Conservation (phyloP, 2,113 vertebrate genomes). For the rat (Rattus norvegicus) region GRCr8 NC_086019.1:35006001-35006500, state of each 20-base stretch:
- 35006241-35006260: not conserved
- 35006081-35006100: accelerated
- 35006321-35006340: not conserved
- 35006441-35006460: no score
- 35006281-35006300: not conserved
- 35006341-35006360: not conserved
- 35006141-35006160: not conserved
- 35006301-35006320: no score
- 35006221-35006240: not conserved
- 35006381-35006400: not conserved
- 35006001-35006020: not conserved
- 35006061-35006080: not conserved
- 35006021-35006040: no score
- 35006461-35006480: not conserved
- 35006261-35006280: not conserved
- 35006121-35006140: not conserved
- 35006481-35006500: not conserved
- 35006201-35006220: not conserved
- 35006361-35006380: not conserved
- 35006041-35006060: not conserved
- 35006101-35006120: not conserved
- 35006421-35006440: accelerated
- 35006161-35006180: no score
- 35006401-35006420: accelerated
- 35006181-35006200: not conserved